phyloP scores from a whole-genome alignment of 2,797 vertebrate genomes.

The Mastacembelus armatus region DNA sequence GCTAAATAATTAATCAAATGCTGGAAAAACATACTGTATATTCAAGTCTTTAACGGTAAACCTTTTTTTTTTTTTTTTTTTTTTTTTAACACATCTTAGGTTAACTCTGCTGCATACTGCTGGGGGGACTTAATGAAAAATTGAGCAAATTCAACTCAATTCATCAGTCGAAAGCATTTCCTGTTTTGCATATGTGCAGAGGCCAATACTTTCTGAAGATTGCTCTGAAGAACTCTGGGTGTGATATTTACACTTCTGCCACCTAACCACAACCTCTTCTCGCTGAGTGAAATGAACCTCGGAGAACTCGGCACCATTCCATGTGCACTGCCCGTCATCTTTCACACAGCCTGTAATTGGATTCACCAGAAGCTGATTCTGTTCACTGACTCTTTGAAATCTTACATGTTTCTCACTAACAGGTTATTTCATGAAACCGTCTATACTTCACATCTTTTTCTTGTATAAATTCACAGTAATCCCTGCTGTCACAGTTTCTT shows the following conservation, averaged over 20 bases:
- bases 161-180: slow-evolving; percentile 3
- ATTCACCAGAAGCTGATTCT: slow-evolving; percentile 11
- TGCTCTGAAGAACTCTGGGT: slow-evolving; percentile 23
- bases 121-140: not conserved
- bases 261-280: slow-evolving; percentile 14
- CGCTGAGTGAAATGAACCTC: slow-evolving; percentile 28
- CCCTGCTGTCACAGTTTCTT: not conserved
- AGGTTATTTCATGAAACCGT: not conserved
- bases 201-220: slow-evolving; percentile 24
- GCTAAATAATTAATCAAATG: slow-evolving; percentile 7
- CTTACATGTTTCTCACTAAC: slow-evolving; percentile 1
- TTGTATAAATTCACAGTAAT: not conserved
- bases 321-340: slow-evolving; percentile 17
- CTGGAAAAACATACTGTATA: not conserved
- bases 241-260: slow-evolving; percentile 45
- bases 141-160: not conserved
- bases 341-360: slow-evolving; percentile 35
- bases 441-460: not conserved
- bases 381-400: slow-evolving; percentile 13
- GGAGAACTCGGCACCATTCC: not conserved
- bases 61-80: too few species aligned
- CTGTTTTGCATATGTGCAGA: slow-evolving; percentile 13
- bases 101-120: too few species aligned
- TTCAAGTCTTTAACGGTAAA: slow-evolving; percentile 3
- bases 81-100: too few species aligned